Percentiles rank a stretch among this genome's conserved stretches.
Evolutionary conservation across 2,113 vertebrate genomes (phyloP).

Genomic region (Anarhynchus alexandrinus): DNA sequence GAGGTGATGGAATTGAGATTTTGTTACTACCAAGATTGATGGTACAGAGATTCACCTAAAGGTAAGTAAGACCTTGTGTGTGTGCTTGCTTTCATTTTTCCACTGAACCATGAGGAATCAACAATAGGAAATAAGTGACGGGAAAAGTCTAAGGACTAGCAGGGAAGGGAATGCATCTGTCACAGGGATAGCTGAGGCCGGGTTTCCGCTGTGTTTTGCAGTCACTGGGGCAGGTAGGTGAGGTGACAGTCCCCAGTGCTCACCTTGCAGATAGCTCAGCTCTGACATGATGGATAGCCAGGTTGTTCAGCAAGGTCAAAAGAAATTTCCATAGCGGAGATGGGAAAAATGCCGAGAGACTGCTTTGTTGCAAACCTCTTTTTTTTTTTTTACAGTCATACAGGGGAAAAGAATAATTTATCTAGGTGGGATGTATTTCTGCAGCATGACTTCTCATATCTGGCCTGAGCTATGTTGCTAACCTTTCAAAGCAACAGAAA

Average conservation of each 20-base stretch:
- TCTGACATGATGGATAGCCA: background rate
- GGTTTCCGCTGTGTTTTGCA: background rate
- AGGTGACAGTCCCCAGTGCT: background rate
- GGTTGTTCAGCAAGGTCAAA: background rate
- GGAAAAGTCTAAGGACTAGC: background rate
- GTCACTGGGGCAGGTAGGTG: background rate
- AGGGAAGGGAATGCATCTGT: background rate
- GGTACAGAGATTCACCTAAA: background rate
- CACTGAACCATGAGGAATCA: background rate
- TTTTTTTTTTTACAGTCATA: background rate
- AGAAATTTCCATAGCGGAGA: conserved; percentile 18
- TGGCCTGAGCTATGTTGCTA: background rate
- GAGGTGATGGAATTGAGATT: background rate
- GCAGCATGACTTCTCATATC: background rate
- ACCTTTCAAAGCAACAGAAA: background rate
- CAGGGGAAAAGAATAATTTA: background rate
- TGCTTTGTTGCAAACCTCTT: background rate
- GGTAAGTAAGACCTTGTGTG: background rate
- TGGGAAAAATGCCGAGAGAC: background rate
- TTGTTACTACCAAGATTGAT: background rate
- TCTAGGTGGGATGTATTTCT: background rate
- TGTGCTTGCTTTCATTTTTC: background rate
- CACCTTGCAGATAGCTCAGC: background rate
- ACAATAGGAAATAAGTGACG: background rate
- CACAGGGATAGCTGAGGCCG: background rate